Evolutionary conservation across 1,140 invertebrate genomes (phyloP), one percentile per base, ranked within the genome.

Genomic region (Drosophila mauritiana): DNA sequence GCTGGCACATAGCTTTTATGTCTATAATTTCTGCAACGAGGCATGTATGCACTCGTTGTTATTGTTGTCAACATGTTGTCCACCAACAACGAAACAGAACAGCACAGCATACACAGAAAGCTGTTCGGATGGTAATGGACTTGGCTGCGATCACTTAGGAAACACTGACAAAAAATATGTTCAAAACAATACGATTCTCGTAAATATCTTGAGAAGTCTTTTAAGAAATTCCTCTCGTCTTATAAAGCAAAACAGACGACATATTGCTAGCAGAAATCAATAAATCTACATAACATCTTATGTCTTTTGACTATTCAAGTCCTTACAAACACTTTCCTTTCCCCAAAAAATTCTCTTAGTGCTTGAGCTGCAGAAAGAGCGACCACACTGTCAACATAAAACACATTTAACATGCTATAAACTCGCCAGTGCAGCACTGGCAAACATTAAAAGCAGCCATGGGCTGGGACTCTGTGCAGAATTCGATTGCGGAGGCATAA

Each of bases 51-150:
- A 57, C 31, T 52, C 62, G 78, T 64, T 61, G 67, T 68, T 84
- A 77, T 83, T 84, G 81, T 74, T 85, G 82, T 85, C 82, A 85
- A 80, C 82, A 85, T 85, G 82, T 65, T 86, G 82, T 80, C 78
- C 73, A 75, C 39, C 78, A 81, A 85, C 82, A 84, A 73, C 76
- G 3, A 40, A 6, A 68, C 62, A 34, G 59, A 34, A 43, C 65
- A 39, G 64, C 20, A 43, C 37, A 27, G 45, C 36, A 31, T 51
- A 45, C 42, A 73, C 43, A 48, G 67, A 55, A 56, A 25, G 25
- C 64, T 48, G 67, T 46, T 48, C 15, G 49, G 64, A 46, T 55
- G 59, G 36, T 46, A 55, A 68, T 68, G 48, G 48, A 31, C n/a
- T 59, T 55, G 67, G 54, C n/a, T 51, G 58, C 67, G 82, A 86